Evolutionary conservation across 2,113 vertebrate species (phyloP), one percentile per base, ranked within the genome.

Genomic region (Pungitius pungitius): DNA sequence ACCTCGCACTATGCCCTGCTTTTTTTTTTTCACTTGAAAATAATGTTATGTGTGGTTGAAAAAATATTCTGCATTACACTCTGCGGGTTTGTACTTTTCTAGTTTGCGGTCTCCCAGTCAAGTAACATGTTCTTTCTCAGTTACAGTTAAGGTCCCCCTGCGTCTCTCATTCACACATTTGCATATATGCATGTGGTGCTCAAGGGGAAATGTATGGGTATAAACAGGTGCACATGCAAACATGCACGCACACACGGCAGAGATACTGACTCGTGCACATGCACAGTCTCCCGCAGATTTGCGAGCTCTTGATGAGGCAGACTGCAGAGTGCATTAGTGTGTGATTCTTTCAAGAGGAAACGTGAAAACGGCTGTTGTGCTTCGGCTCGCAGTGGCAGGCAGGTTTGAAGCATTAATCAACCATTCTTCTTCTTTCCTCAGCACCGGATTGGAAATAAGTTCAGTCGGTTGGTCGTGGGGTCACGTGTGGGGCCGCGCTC

Each of bases 301-400:
- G 56, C 75, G 52, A 45, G 75, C 85, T 83, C n/a, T 88, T 86
- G 83, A 87, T 85, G 73, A 72, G 66, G 72, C 60, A 72, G 63
- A 78, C 74, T 76, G 59, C 30, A 57, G 47, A 63, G 84, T 56
- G 77, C 77, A 69, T 78, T 78, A 57, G 68, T 33, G 52, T 76
- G 69, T 69, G 82, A 85, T 83, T 72, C 78, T 82, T 87, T 85
- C 82, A 87, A 88, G 80, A 57, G 78, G 75, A 78, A 81, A 89
- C 72, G 83, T 80, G 63, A 82, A 83, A 80, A 81, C 9, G 56
- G 77, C 78, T 75, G 76, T 81, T 82, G 73, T 71, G 82, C 82
- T 88, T 74, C 18, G 51, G 56, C 73, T 86, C 45, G 9, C 65
- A 59, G 73, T 72, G 22, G 71, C 65, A 22, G 51, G 56, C 57